Base-by-base conservation (phyloP, 2,888 invertebrate genomes). In the Chirona hameri region DNA sequence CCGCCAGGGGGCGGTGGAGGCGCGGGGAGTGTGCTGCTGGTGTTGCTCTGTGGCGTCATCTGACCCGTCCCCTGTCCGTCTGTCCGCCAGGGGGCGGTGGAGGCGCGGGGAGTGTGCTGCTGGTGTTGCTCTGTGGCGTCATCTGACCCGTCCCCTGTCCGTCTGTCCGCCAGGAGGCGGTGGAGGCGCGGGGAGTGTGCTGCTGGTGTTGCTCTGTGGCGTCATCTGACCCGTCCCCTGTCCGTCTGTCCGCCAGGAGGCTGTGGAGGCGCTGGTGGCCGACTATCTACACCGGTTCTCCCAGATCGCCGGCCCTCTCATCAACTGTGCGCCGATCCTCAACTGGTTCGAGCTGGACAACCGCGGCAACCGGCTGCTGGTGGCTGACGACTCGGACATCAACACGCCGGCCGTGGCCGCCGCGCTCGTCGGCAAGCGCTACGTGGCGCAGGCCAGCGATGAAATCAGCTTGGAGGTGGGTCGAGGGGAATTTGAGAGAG, bases 381-480 rank as follows among this genome's bases (percentile, higher is more conserved):
- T 96, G 10, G 93, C 95, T 7, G 95, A 95, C 86, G 95, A 96
- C 87, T 94, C 94, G 31, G 95, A 95, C 0, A 98, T 99, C 87
- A 99, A 99, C 90, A 98, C 97, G 0, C 99, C 99, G 0, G 99
- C 98, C 0, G 97, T 99, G 18, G 98, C 98, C 0, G 98, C 98
- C 0, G 99, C 98, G 0, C 97, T 98, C 88, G 97, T 97, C 18
- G 94, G 97, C 80, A 91, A 95, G 86, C 92, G 95, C 88, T 96
- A 96, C 87, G 92, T 92, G 48, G 95, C 95, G 31, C 94, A 95
- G 90, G 95, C 94, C 85, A 89, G 90, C 69, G 92, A 92, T 87
- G 92, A 92, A 87, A 91, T 92, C 84, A 91, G 91, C 48, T 91
- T 92, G 86, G 91, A 92, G 88, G 90, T 90, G 85, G 84, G 21